Evolutionary conservation across 2,113 vertebrate genomes (phyloP), one percentile per base, ranked within the genome.

Genomic region (Hippopotamus amphibius): DNA sequence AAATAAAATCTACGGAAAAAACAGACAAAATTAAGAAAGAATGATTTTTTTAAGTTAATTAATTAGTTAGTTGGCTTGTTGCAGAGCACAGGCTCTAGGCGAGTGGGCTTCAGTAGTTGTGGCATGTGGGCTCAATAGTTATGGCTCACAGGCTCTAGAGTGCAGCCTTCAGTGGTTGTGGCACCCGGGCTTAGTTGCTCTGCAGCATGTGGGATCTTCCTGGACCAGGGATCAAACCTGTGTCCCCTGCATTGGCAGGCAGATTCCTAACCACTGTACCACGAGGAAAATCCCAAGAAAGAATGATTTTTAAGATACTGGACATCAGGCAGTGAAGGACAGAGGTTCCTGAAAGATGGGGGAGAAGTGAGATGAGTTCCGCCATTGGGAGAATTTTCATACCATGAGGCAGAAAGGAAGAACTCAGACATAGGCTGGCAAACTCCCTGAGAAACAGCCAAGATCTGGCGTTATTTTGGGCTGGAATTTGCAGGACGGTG

Each of bases 361-460:
- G 28, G 14, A 55, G 53, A 82, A 8, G 19, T 17, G 7, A 22
- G 12, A 16, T 13, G 48, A 41, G 19, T 6, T 50, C 28, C 16
- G 11, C 16, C 6, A 3, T 0, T 5, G 50, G 16, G 13, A 11
- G 21, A 55, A 6, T 16, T 28, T 77, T 50, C n/a, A 68, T 41
- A 33, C 16, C 10, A 4, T 16, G 90, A 57, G 48, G 69, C 17
- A 22, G 50, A 24, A 72, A 69, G 8, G 16, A 66, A 9, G 69
- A 17, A 5, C 6, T 16, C 6, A 7, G 82, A 11, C 4, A 1
- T 1, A 8, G 48, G 6, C 43, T 41, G 22, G 15, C n/a, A 26
- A 9, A 17, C 24, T 37, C 26, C n/a, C 81, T 9, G 15, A 68
- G 59, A 41, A n/a, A 86, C 50, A 43, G 69, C 57, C 50, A 19